phyloP scores from a whole-genome alignment of 2,888 invertebrate species.

The Kuschelorhynchus macadamiae region DNA sequence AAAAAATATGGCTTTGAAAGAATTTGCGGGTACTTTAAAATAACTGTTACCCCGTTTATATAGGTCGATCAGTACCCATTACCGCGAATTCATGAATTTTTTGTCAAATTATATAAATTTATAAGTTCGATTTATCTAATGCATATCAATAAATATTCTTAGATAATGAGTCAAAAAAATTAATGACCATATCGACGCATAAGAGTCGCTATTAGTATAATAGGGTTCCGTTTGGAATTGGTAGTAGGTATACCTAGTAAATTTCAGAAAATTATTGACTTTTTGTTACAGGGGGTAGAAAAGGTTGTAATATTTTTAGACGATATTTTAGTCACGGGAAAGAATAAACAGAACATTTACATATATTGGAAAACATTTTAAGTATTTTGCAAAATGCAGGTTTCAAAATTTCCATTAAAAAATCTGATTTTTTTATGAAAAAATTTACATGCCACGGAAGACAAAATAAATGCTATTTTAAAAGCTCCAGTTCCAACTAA shows the following conservation, averaged over 20 bases:
- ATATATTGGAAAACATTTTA: too few relatives aligned
- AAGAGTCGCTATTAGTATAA: conserved; percentile 38
- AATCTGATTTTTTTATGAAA: too few relatives aligned
- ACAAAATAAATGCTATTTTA: too few relatives aligned
- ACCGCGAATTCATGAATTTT: conserved; percentile 55
- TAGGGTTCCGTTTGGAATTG: conserved; percentile 55
- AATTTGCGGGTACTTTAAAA: conserved; percentile 51
- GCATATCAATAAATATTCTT: conserved; percentile 23
- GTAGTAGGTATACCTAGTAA: conserved; percentile 60
- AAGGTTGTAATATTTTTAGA: conserved; percentile 55
- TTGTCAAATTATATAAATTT: conserved; percentile 51
- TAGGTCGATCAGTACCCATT: conserved; percentile 55
- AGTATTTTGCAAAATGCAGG: too few relatives aligned
- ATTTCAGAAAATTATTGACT: conserved; percentile 61
- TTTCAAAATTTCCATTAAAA: too few relatives aligned
- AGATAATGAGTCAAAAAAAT: conserved; percentile 25
- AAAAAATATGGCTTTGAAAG: conserved; percentile 43
- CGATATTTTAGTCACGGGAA: conserved; percentile 55
- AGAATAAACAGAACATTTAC: too few relatives aligned
- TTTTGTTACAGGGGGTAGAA: conserved; percentile 46
- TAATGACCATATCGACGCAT: conserved; percentile 47
- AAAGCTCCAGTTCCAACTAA: too few relatives aligned
- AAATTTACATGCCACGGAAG: too few relatives aligned
- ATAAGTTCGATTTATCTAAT: conserved; percentile 46
- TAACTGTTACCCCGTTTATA: conserved; percentile 56